Conservation (phyloP, 2,113 vertebrate species). For the Nannospalax galili region DNA sequence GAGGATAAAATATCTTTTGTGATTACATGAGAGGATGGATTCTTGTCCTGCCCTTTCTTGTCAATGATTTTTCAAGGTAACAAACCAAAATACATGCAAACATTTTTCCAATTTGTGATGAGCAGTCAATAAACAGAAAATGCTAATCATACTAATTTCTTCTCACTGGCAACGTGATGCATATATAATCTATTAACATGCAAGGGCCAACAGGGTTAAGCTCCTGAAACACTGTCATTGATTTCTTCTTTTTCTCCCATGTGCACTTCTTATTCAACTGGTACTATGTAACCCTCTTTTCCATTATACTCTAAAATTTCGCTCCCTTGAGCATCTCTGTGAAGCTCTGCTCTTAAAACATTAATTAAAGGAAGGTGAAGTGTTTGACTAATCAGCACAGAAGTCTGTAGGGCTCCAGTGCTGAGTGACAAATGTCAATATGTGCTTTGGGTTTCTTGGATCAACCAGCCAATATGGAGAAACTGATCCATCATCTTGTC, state of each 20-base stretch:
- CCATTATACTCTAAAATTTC: slow-evolving; percentile 84
- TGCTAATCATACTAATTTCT: slow-evolving; percentile 86
- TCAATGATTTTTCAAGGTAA: slow-evolving; percentile 78
- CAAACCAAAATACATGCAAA: slow-evolving; percentile 81
- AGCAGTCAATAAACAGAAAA: slow-evolving; percentile 84
- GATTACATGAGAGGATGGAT: slow-evolving; percentile 52
- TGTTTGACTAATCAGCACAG: slow-evolving; percentile 95
- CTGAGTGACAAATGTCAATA: slow-evolving; percentile 98
- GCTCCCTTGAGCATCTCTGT: slow-evolving; percentile 81
- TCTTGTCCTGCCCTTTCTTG: slow-evolving; percentile 59
- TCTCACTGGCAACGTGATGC: slow-evolving; percentile 75
- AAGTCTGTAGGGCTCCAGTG: slow-evolving; percentile 84
- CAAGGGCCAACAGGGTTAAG: slow-evolving; percentile 85
- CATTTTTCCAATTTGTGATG: slow-evolving; percentile 82
- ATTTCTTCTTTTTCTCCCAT: slow-evolving; percentile 82
- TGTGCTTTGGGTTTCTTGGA: slow-evolving; percentile 88
- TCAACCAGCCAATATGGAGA: slow-evolving; percentile 92
- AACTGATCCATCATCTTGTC: slow-evolving; percentile 96
- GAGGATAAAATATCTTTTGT: slow-evolving; percentile 41
- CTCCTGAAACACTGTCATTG: slow-evolving; percentile 86
- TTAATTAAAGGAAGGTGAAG: slow-evolving; percentile 90
- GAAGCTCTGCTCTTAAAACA: slow-evolving; percentile 88
- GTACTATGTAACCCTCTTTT: slow-evolving; percentile 82
- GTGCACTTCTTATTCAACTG: slow-evolving; percentile 79
- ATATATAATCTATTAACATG: slow-evolving; percentile 85